A percentile compares a stretch with the other conserved stretches of the same genome.
Conservation (phyloP, 2,113 vertebrate genomes). For the Python bivittatus region DNA sequence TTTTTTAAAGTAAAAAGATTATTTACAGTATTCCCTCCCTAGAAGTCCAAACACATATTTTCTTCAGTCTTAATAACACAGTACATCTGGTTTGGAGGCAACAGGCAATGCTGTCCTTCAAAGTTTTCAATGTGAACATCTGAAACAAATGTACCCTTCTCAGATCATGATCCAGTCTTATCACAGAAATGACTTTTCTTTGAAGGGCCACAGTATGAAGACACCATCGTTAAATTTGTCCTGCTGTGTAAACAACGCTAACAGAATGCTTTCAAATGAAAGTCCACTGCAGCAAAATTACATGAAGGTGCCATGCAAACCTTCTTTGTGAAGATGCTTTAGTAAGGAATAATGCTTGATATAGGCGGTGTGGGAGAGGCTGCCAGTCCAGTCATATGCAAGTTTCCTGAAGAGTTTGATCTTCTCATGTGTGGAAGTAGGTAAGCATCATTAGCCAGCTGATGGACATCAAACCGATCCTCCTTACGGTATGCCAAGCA, state of each 20-base stretch:
- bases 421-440: slow-evolving; percentile 97
- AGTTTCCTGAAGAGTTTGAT: slow-evolving; percentile 97
- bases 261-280: slow-evolving; percentile 72
- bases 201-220: slow-evolving; percentile 68
- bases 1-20: slow-evolving; percentile 81
- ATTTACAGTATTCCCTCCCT: slow-evolving; percentile 79
- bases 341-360: slow-evolving; percentile 92
- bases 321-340: slow-evolving; percentile 74
- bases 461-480: slow-evolving; percentile 94
- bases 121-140: slow-evolving; percentile 56
- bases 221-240: slow-evolving; percentile 70
- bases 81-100: slow-evolving; percentile 60
- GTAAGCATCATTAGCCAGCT: slow-evolving; percentile 94
- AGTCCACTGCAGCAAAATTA: slow-evolving; percentile 75
- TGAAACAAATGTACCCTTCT: slow-evolving; percentile 69
- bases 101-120: slow-evolving; percentile 68
- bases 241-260: slow-evolving; percentile 67
- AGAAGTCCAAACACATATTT: slow-evolving; percentile 62
- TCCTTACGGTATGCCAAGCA: slow-evolving; percentile 98
- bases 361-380: slow-evolving; percentile 83
- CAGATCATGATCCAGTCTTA: slow-evolving; percentile 72
- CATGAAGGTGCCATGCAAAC: slow-evolving; percentile 69
- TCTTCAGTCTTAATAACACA: slow-evolving; percentile 66
- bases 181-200: slow-evolving; percentile 67
- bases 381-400: slow-evolving; percentile 87